Base-by-base conservation (phyloP, 2,113 vertebrate species). In the Microcebus murinus region DNA sequence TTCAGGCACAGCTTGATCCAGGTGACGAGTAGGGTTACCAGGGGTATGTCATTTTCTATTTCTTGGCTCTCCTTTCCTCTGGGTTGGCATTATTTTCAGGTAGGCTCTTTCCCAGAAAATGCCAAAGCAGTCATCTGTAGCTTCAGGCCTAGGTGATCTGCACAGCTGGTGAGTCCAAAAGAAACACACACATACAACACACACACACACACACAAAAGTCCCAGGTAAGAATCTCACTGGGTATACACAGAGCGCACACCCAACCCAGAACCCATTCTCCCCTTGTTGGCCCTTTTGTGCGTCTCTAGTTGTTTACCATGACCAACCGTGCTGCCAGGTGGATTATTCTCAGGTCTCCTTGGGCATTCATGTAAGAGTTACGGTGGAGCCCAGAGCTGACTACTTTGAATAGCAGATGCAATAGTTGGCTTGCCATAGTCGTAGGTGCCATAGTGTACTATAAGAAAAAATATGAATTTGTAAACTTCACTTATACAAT, bases 261-360 rank as follows among this genome's bases (percentile, higher is more conserved):
- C 20, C 82, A 71, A 2, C 39, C 29, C 50, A 68, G 65, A 74
- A 6, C 5, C 13, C 45, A 13, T 45, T 11, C 31, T 65, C 29
- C 76, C 65, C 48, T 36, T 27, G 42, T n/a, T 13, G 48, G 63
- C 65, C 67, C 6, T 80, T 67, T 20, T 9, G 1, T 3, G 15
- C 0, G 1, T 6, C 18, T 25, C 42, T 31, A 25, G 0, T 4
- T 21, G 10, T 12, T 52, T 8, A 17, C 29, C 12, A 1, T 31
- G 10, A 31, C 23, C 52, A 25, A 7, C 8, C 18, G 45, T 21
- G 10, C 31, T 1, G n/a, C 18, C 59, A 0, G 0, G 25, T 14
- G 0, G 0, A 10, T 2, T 48, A 59, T 39, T 31, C 29, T 11
- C 29, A 17, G 61, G 27, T n/a, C 11, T 48, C 36, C 86, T 36